phyloP scores from a whole-genome alignment of 2,888 invertebrate species.

The Miltochrista miniata region DNA sequence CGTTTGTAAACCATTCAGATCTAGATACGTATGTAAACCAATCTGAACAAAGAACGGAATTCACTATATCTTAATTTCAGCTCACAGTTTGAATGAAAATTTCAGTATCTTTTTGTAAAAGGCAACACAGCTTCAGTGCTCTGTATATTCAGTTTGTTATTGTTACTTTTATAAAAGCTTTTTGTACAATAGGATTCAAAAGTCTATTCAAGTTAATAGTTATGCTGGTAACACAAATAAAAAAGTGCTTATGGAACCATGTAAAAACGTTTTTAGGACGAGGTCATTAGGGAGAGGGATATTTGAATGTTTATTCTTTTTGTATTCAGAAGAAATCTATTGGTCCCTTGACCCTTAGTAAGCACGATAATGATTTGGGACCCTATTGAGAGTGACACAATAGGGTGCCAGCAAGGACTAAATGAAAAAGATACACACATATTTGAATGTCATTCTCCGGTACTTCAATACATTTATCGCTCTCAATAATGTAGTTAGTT shows the following conservation, averaged over 20 bases:
- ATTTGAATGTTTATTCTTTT: slow-evolving; percentile 25
- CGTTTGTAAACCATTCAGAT: no score
- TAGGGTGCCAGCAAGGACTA: slow-evolving; percentile 31
- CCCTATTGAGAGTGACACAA: slow-evolving; percentile 45
- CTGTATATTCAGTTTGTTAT: no score
- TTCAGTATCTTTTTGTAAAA: no score
- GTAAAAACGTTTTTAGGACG: slow-evolving; percentile 23
- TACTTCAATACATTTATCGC: no score
- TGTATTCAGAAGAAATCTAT: slow-evolving; percentile 25
- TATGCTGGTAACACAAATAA: slow-evolving; percentile 12
- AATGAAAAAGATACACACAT: slow-evolving; percentile 31
- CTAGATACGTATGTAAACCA: no score
- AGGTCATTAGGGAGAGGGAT: slow-evolving; percentile 21
- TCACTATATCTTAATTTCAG: no score
- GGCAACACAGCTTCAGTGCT: no score
- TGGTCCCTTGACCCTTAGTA: slow-evolving; percentile 12
- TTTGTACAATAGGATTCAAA: neutral
- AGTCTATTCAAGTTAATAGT: slow-evolving; percentile 10
- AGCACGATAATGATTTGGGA: slow-evolving; percentile 20
- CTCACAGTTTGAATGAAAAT: no score
- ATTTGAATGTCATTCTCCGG: slow-evolving; percentile 16
- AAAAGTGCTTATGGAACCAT: slow-evolving; percentile 18
- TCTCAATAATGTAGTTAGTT: no score
- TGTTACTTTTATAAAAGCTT: no score
- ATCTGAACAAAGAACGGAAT: no score